A percentile compares a stretch with the other conserved stretches of the same genome.
Conservation (phyloP, 1,140 invertebrate species). For the Gerris buenoi region DNA sequence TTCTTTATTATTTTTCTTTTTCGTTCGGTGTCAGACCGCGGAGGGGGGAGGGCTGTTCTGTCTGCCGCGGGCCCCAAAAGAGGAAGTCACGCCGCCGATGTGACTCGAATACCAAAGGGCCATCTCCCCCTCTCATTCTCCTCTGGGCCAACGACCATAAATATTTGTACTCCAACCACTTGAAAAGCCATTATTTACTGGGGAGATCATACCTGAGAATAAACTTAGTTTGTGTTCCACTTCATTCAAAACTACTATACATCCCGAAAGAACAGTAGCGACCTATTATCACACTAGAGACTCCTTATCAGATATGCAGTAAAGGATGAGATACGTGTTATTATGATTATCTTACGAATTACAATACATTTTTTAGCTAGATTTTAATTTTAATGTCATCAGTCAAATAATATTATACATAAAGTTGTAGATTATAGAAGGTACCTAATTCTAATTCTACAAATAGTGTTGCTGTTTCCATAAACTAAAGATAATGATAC, state of each 20-base stretch:
- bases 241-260: background rate
- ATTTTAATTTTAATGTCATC: too few species aligned
- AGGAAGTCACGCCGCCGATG: constrained; percentile 1
- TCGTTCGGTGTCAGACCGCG: background rate
- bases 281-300: too few species aligned
- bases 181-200: background rate
- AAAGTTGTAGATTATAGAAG: too few species aligned
- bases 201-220: background rate
- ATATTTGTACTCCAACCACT: background rate
- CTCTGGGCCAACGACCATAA: background rate
- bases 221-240: background rate
- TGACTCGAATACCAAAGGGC: background rate
- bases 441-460: too few species aligned
- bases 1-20: background rate
- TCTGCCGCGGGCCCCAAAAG: background rate
- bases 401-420: too few species aligned
- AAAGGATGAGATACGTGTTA: too few species aligned
- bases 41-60: background rate
- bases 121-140: background rate
- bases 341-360: too few species aligned
- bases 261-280: too few species aligned
- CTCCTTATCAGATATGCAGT: too few species aligned
- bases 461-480: too few species aligned
- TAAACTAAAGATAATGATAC: too few species aligned
- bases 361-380: too few species aligned